A percentile compares a stretch with the other conserved stretches of the same genome.
Evolutionary conservation across 2,113 vertebrate species (phyloP).

Genomic region (Panurus biarmicus): DNA sequence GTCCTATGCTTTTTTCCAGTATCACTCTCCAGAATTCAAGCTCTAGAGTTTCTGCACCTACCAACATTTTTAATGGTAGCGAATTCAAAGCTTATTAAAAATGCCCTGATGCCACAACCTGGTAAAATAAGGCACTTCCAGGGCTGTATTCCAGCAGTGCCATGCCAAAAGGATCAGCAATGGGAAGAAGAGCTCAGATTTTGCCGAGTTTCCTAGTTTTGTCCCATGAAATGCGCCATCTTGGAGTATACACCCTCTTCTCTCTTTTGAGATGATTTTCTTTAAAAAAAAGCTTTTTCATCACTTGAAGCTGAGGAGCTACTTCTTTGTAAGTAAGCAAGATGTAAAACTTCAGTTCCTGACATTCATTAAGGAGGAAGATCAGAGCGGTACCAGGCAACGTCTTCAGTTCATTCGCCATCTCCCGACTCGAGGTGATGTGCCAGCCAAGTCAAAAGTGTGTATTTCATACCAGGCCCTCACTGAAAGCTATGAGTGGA

Average conservation of each 20-base stretch:
- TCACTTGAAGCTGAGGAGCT: background rate
- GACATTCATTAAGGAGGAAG: conserved; percentile 22
- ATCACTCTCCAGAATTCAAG: background rate
- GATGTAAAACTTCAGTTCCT: conserved; percentile 28
- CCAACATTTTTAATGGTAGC: conserved; percentile 35
- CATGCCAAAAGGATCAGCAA: conserved; percentile 1
- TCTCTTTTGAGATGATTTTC: conserved; percentile 62
- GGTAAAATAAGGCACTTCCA: conserved; percentile 74
- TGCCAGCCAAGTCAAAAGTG: background rate
- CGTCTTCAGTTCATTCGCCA: background rate
- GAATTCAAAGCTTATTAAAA: conserved; percentile 35
- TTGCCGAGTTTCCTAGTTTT: conserved; percentile 22
- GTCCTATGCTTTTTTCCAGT: background rate
- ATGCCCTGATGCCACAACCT: conserved; percentile 43
- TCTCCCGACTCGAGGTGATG: background rate
- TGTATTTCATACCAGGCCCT: background rate
- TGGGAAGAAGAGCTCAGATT: background rate
- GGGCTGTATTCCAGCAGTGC: conserved; percentile 40
- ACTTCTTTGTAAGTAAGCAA: background rate
- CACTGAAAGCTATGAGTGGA: conserved; percentile 66
- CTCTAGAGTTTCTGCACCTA: conserved; percentile 24
- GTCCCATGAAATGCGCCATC: background rate
- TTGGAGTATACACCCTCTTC: background rate
- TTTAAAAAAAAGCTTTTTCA: background rate
- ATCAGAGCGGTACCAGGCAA: conserved; percentile 36